Evolutionary conservation across 2,113 vertebrate genomes (phyloP).

Genomic region (Mus musculus): GRCm39 chr13:9945501-9946000

Average conservation of each 20-base stretch:
- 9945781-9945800: background rate
- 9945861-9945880: background rate
- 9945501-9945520: background rate
- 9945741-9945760: background rate
- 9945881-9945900: background rate
- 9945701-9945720: background rate
- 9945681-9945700: background rate
- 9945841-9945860: background rate
- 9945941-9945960: background rate
- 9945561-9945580: background rate
- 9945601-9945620: slow-evolving; percentile 48
- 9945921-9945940: background rate
- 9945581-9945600: slow-evolving; percentile 10
- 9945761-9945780: slow-evolving; percentile 44
- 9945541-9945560: slow-evolving; percentile 11
- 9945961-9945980: background rate
- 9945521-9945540: background rate
- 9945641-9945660: background rate
- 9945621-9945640: slow-evolving; percentile 52
- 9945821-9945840: background rate
- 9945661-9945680: background rate
- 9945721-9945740: background rate
- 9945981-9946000: background rate
- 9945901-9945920: background rate
- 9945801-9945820: background rate